These are phyloP conservation scores for Elegia similella DNA, from an alignment of 2,888 invertebrate genomes.

Conservation along the genomic window DNA sequence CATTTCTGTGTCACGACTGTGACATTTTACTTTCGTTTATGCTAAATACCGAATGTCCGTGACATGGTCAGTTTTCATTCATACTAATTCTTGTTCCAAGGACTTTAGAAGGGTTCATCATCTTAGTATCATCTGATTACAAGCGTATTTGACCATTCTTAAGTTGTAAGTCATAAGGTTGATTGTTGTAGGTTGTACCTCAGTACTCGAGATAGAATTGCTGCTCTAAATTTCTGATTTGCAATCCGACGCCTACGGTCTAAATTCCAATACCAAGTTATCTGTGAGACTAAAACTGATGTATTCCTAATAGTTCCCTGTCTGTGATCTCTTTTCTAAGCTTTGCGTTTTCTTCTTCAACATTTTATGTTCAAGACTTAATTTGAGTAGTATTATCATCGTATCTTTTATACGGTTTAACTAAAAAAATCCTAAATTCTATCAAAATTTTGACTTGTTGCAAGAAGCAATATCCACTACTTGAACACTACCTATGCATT, in stretches of 20 bases:
- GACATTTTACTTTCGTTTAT: slow-evolving; percentile 2
- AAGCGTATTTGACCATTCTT: slow-evolving; percentile 19
- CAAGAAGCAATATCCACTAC: too few relatives aligned
- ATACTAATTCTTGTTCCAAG: slow-evolving; percentile 22
- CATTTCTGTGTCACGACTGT: background rate
- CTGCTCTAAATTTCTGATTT: slow-evolving; percentile 17
- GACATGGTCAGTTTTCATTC: background rate
- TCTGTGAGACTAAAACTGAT: background rate
- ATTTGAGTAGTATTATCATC: too few relatives aligned
- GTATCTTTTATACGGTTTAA: too few relatives aligned
- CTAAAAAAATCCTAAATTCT: too few relatives aligned
- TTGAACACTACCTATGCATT: too few relatives aligned
- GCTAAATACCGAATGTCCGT: background rate
- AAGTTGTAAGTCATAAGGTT: slow-evolving; percentile 21
- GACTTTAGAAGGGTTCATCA: slow-evolving; percentile 34
- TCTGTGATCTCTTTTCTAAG: background rate
- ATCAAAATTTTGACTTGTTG: too few relatives aligned
- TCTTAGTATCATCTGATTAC: slow-evolving; percentile 21
- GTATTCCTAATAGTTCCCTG: background rate
- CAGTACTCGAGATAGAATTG: background rate
- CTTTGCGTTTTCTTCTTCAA: too few relatives aligned
- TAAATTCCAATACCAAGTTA: slow-evolving; percentile 11
- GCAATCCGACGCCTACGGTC: slow-evolving; percentile 16
- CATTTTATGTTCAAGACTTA: too few relatives aligned
- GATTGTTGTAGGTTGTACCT: slow-evolving; percentile 15